Evolutionary conservation across 2,113 vertebrate species (phyloP).

Genomic region (Cynopterus brachyotis): DNA sequence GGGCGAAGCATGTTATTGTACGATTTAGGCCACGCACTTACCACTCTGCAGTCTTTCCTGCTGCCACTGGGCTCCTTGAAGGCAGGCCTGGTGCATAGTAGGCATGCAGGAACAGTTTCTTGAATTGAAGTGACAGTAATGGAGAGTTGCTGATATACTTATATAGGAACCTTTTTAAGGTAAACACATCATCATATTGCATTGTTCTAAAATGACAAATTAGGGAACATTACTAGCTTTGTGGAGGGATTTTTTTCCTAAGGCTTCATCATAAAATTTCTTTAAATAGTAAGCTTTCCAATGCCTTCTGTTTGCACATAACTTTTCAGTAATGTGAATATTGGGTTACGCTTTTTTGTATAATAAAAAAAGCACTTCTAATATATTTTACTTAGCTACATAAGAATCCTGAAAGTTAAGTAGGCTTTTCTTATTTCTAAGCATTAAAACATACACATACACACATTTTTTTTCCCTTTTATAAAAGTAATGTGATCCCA

Average conservation of each 20-base stretch:
- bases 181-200: background rate
- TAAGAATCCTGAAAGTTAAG: conserved; percentile 20
- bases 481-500: background rate
- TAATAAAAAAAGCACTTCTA: conserved; percentile 28
- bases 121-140: background rate
- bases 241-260: background rate
- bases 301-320: background rate
- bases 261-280: background rate
- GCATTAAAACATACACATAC: background rate
- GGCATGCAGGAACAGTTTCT: background rate
- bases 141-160: background rate
- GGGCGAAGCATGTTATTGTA: background rate
- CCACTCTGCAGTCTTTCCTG: background rate
- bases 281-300: background rate
- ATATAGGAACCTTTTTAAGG: background rate
- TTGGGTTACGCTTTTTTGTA: background rate
- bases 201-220: background rate
- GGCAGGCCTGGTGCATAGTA: background rate
- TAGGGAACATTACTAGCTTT: background rate
- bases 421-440: conserved; percentile 46
- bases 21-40: background rate
- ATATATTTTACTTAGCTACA: background rate
- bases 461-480: background rate
- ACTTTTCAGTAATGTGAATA: background rate
- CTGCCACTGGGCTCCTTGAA: background rate